These are phyloP conservation scores for Iphiclides podalirius DNA, from an alignment of 2,888 invertebrate species.

Conservation along the genomic window DNA sequence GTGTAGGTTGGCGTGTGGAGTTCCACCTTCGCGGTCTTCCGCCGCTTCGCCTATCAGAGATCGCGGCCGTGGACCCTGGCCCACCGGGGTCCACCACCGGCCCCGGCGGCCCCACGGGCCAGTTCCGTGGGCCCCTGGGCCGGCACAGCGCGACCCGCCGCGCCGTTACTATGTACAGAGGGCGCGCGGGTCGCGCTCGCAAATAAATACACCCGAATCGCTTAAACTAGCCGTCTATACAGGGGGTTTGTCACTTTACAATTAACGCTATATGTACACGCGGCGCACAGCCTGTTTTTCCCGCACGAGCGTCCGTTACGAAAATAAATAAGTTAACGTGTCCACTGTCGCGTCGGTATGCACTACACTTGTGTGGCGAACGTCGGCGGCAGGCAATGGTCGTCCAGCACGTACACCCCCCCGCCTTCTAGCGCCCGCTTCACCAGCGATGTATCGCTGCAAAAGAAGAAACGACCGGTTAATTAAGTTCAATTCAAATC, in stretches of 20 bases:
- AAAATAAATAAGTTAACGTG: constrained; percentile 62
- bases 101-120: constrained; percentile 38
- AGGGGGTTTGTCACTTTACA: constrained; percentile 70
- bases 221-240: constrained; percentile 77
- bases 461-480: constrained; percentile 51
- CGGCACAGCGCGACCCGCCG: constrained; percentile 57
- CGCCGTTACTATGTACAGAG: constrained; percentile 69
- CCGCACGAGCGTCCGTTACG: constrained; percentile 73
- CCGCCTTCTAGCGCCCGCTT: constrained; percentile 85
- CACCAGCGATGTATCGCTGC: constrained; percentile 84
- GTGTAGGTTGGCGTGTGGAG: constrained; percentile 64
- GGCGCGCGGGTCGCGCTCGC: constrained; percentile 62
- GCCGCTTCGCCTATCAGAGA: constrained; percentile 59
- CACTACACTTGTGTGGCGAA: constrained; percentile 88
- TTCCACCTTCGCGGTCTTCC: constrained; percentile 4
- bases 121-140: too few species aligned
- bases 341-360: constrained; percentile 47
- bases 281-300: constrained; percentile 77
- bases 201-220: constrained; percentile 77
- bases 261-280: constrained; percentile 76
- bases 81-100: constrained; percentile 57
- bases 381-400: constrained; percentile 86
- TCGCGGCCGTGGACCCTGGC: constrained; percentile 63
- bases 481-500: too few species aligned
- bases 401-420: constrained; percentile 87